Base-by-base conservation (phyloP, 2,888 invertebrate species). In the Pegoplata infirma region DNA sequence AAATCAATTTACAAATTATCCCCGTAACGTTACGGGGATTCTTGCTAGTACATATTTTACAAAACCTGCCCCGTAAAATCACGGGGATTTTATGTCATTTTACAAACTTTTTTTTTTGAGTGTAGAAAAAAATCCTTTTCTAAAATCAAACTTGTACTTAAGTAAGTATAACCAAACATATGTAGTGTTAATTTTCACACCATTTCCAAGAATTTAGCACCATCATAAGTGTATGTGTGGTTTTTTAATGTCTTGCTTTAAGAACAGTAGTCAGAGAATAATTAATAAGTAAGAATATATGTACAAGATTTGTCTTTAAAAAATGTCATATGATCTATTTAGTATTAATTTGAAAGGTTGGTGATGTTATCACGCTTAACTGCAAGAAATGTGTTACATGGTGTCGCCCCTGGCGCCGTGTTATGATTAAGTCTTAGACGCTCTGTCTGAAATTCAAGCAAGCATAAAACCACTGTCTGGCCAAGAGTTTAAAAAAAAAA, bases 381-480 rank as follows among this genome's bases (percentile, higher is more conserved):
- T 40, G 46, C 49, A 67, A 56, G 36, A 74, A 49, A 46, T 67
- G 49, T 66, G 53, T 79, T 59, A 51, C 14, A 66, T 17, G 25
- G 44, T 14, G 5, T 58, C 74, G 49, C 74, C 74, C 44, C 61
- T 56, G 78, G 71, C 78, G 78, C 74, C 78, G 55, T 71, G 28
- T 79, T 74, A 19, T 69, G 64, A 32, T 49, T 66, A 71, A 17
- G 16, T 2, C 36, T 23, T 36, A 63, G 72, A 51, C 63, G 67
- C 58, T 17, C 14, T 72, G 63, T 68, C 68, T 63, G 67, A 58
- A 68, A 73, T 53, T 68, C 67, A 77, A 64, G 68, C 25, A 40
- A 53, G 28, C 69, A 25, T 74, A 56, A 55, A 71, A 61, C 47
- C 61, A 63, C 21, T 63, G 71, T 75, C 64, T 69, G 66, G 44